These are phyloP conservation scores for Lepidothrix coronata DNA, from an alignment of 2,113 vertebrate genomes.

Conservation along the genomic window DNA sequence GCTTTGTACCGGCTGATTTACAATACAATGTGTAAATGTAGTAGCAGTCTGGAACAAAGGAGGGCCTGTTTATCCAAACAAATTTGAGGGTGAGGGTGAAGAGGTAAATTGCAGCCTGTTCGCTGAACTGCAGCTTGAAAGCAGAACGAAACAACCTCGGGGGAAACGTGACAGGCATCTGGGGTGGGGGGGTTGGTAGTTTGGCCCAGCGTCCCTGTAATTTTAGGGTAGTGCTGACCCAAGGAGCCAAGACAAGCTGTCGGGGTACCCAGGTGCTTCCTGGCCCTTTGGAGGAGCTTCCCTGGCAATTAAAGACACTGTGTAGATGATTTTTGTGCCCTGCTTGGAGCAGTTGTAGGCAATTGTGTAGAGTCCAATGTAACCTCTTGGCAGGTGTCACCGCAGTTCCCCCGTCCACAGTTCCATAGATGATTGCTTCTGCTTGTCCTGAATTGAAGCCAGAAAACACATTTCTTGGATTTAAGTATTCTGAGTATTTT, in stretches of 20 bases:
- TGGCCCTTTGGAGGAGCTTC: background rate
- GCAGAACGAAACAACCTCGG: background rate
- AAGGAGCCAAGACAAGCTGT: background rate
- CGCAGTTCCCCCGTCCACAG: background rate
- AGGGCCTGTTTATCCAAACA: slow-evolving; percentile 59
- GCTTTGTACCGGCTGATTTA: slow-evolving; percentile 32
- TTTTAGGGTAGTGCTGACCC: background rate
- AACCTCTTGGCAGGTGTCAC: background rate
- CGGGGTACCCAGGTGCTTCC: background rate
- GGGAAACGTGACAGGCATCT: background rate
- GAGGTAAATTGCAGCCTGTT: slow-evolving; percentile 46
- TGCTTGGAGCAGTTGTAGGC: background rate
- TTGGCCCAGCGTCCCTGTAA: background rate
- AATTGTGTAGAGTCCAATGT: background rate
- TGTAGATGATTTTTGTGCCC: background rate
- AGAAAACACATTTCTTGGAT: slow-evolving; percentile 14
- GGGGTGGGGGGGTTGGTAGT: fast-evolving
- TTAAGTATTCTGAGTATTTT: slow-evolving; percentile 52
- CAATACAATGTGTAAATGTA: slow-evolving; percentile 46
- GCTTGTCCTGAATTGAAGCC: slow-evolving; percentile 28
- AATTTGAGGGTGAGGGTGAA: slow-evolving; percentile 44
- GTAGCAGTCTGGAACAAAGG: slow-evolving; percentile 47
- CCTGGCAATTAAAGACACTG: background rate
- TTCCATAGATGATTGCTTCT: background rate
- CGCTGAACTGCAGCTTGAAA: slow-evolving; percentile 7